Percentiles rank a stretch among this genome's conserved stretches.
phyloP scores from a whole-genome alignment of 2,113 vertebrate genomes.

The Sminthopsis crassicaudata region DNA sequence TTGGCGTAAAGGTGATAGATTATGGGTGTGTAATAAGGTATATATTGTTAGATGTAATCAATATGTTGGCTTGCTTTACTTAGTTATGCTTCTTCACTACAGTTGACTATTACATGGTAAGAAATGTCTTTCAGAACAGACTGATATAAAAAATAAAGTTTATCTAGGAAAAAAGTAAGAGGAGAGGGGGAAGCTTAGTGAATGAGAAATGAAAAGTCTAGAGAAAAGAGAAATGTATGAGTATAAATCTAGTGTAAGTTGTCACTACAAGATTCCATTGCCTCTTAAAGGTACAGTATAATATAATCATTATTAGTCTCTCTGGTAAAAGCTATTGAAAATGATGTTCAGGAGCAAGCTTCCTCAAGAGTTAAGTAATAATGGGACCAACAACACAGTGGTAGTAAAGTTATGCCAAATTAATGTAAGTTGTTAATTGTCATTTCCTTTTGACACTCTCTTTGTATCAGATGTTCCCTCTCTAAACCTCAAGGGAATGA shows the following conservation, averaged over 20 bases:
- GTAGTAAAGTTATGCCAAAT: background rate
- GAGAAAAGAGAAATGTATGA: background rate
- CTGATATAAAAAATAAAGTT: background rate
- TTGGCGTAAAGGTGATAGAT: too few relatives aligned
- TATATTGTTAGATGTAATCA: too few relatives aligned
- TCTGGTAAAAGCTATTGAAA: background rate
- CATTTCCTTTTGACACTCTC: background rate
- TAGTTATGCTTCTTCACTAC: too few relatives aligned
- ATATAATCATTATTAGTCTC: background rate
- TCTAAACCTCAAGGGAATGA: background rate
- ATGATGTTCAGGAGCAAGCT: background rate
- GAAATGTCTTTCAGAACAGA: too few relatives aligned
- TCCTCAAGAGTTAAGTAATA: background rate
- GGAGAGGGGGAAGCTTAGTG: background rate
- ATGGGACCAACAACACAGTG: background rate
- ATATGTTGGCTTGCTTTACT: too few relatives aligned
- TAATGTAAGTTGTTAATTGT: background rate
- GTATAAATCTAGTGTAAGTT: background rate
- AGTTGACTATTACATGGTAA: too few relatives aligned
- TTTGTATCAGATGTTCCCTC: background rate
- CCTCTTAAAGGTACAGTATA: background rate
- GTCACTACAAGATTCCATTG: background rate
- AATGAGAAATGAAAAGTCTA: background rate
- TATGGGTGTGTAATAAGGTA: too few relatives aligned
- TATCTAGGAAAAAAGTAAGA: background rate